phyloP scores from a whole-genome alignment of 1,140 invertebrate species.

The Temnothorax curvispinosus region DNA sequence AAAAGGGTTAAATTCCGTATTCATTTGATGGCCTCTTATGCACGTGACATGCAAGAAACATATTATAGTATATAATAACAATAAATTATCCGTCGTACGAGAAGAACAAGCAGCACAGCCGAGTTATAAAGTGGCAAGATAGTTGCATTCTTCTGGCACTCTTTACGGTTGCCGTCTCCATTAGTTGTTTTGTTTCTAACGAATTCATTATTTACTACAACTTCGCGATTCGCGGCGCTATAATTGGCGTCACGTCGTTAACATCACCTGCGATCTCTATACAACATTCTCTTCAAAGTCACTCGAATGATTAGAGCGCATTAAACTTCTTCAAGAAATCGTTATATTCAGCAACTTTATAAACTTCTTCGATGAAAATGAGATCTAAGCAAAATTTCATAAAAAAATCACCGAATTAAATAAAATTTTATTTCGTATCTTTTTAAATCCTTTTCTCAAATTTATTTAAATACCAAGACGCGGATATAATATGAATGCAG shows the following conservation, averaged over 20 bases:
- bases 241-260: neutral
- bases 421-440: neutral
- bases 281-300: neutral
- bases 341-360: neutral
- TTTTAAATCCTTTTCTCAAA: neutral
- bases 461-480: neutral
- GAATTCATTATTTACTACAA: conserved; percentile 23
- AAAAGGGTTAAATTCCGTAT: neutral
- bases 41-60: neutral
- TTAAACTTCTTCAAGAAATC: neutral
- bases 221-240: neutral
- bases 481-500: neutral
- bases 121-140: neutral
- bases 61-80: neutral
- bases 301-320: neutral
- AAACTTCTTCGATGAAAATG: neutral
- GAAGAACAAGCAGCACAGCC: neutral
- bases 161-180: neutral
- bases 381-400: neutral
- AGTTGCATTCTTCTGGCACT: conserved; percentile 1
- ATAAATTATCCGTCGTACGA: neutral
- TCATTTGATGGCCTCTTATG: neutral
- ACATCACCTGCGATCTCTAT: neutral
- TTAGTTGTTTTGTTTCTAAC: conserved; percentile 20
- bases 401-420: neutral